Base-by-base conservation (phyloP, 2,888 invertebrate species). In the Smittia aterrima region DNA sequence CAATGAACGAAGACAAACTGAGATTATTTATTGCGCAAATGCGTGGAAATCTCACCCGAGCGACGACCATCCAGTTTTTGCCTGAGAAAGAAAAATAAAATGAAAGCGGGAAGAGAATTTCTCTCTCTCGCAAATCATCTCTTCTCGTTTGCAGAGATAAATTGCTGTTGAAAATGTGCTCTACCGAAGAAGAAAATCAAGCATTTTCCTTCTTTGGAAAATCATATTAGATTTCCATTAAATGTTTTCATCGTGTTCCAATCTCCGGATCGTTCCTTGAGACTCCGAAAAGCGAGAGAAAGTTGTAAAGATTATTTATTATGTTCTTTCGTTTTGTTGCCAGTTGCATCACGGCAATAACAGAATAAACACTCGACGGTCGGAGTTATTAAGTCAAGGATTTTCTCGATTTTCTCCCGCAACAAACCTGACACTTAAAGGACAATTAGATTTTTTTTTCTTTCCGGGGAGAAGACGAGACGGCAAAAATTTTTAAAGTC, bases 321-420 rank as follows among this genome's bases (percentile, higher is more conserved):
- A 71, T 71, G 70, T 71, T 71, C 25, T 71, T 24, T 16, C n/a
- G n/a, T n/a, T n/a, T n/a, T n/a, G n/a, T n/a, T 9, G 70, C 32
- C 70, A 71, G 70, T 71, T 71, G 70, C 70, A 71, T 32, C 27
- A 32, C 32, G 47, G 47, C 70, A 54, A 54, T 71, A 54, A 25
- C 47, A 53, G 70, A 71, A 47, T 13, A 22, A 71, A 32, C 70
- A 71, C 47, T n/a, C 47, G n/a, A 47, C 11, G 47, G n/a, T n/a
- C n/a, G n/a, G 13, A 58, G 58, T 58, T 22, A 58, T 58, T 22
- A 58, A 47, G 13, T 47, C 47, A 47, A 4, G 4, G 38, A 38
- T 38, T 38, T 38, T 38, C 38, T 11, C 38, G 38, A 38, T 38
- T 38, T 38, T 38, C 38, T 11, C 38, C 38, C 38, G 38, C 38